Evolutionary conservation across 2,113 vertebrate species (phyloP).

Genomic region (Psilopsiagon aymara): DNA sequence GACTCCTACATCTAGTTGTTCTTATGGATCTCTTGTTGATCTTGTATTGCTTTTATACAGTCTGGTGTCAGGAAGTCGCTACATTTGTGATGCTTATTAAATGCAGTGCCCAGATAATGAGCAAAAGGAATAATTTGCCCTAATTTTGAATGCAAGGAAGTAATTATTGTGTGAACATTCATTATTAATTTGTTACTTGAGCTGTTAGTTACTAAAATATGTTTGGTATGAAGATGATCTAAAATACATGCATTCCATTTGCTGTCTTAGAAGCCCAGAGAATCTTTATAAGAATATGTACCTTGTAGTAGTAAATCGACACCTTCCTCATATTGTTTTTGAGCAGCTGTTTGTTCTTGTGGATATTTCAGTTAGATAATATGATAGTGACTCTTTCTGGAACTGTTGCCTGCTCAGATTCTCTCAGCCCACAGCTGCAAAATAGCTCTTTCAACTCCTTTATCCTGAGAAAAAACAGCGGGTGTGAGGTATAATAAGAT

Average conservation of each 20-base stretch:
- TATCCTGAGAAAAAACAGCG: conserved; percentile 29
- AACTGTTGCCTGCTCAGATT: conserved; percentile 46
- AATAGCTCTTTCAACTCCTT: conserved; percentile 48
- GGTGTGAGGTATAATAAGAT: conserved; percentile 32
- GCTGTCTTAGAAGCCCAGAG: background rate
- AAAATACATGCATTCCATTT: background rate
- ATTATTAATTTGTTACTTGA: conserved; percentile 19
- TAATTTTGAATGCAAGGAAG: background rate
- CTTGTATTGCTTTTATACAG: background rate
- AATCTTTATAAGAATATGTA: background rate
- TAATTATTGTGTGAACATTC: background rate
- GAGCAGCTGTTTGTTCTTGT: conserved; percentile 32
- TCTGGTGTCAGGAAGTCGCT: background rate
- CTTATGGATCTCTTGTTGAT: background rate
- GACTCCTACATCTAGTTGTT: background rate
- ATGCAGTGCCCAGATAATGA: background rate
- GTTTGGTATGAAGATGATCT: background rate
- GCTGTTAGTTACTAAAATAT: background rate
- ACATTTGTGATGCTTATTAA: background rate
- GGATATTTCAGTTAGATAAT: conserved; percentile 29
- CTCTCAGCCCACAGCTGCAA: background rate
- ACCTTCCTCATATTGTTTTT: background rate
- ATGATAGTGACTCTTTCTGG: conserved; percentile 17
- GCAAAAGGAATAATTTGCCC: background rate
- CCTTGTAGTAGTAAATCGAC: background rate